Conservation (phyloP, 2,888 invertebrate genomes). For the Cephalotes varians region DNA sequence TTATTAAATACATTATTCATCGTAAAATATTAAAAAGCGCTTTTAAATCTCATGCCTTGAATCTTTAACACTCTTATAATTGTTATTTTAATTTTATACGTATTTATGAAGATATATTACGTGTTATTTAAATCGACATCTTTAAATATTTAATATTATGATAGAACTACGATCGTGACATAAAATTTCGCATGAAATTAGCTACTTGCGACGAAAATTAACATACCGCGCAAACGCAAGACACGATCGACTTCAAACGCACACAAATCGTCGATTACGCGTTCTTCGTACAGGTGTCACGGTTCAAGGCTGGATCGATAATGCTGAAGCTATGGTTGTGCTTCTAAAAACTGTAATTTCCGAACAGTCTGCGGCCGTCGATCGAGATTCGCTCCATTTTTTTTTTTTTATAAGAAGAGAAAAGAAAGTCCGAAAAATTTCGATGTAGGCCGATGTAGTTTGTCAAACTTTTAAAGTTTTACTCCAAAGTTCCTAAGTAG, state of each 20-base stretch:
- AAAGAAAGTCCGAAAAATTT: not conserved
- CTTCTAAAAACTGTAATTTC: slow-evolving; percentile 19
- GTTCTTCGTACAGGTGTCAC: slow-evolving; percentile 57
- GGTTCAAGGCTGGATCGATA: slow-evolving; percentile 71
- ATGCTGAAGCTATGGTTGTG: slow-evolving; percentile 18
- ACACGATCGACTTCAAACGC: slow-evolving; percentile 25
- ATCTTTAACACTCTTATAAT: not conserved
- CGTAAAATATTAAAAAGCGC: not conserved
- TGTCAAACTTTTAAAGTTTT: not conserved
- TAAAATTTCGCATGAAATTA: not conserved
- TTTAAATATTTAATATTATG: not conserved
- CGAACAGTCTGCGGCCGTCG: not conserved
- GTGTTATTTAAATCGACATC: not conserved
- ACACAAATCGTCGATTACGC: slow-evolving; percentile 57
- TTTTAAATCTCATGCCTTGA: not conserved
- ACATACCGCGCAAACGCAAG: slow-evolving; percentile 5
- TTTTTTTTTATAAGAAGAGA: not conserved
- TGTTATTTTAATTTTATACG: not conserved
- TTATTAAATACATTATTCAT: not conserved
- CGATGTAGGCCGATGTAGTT: not conserved
- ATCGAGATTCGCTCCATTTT: not conserved
- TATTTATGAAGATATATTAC: not conserved
- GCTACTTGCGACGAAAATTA: not conserved
- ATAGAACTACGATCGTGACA: not conserved
- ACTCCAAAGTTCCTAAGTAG: not conserved